Percentiles rank a stretch among this genome's conserved stretches.
Conservation (phyloP, 1,140 invertebrate species). For the Planococcus citri region DNA sequence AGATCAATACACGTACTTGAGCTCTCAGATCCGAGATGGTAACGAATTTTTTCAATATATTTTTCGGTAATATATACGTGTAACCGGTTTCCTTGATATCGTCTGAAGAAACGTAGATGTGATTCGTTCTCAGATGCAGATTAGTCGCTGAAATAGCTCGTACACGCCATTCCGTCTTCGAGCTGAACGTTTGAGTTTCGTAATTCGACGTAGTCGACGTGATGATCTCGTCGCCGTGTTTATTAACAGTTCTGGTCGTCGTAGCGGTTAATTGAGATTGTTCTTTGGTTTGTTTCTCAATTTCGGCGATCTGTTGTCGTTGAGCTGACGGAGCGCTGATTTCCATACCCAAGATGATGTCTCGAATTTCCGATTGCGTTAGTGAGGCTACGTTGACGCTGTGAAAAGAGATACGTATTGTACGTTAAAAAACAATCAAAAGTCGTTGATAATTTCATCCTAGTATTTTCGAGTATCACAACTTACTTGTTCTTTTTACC, state of each 20-base stretch:
- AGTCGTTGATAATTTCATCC: too few species aligned
- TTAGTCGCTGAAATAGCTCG: slow-evolving; percentile 97
- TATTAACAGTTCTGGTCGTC: slow-evolving; percentile 95
- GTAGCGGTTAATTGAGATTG: slow-evolving; percentile 96
- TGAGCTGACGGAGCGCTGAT: slow-evolving; percentile 97
- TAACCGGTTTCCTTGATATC: slow-evolving; percentile 99
- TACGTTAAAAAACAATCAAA: not conserved
- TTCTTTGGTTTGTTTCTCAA: slow-evolving; percentile 99
- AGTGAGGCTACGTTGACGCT: slow-evolving; percentile 95
- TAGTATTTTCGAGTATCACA: not conserved
- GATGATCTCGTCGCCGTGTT: slow-evolving; percentile 99
- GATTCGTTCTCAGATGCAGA: slow-evolving; percentile 93
- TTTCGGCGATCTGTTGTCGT: slow-evolving; percentile 97
- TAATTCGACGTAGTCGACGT: slow-evolving; percentile 98
- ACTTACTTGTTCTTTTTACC: slow-evolving; percentile 96
- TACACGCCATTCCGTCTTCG: slow-evolving; percentile 97
- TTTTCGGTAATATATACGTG: slow-evolving; percentile 97
- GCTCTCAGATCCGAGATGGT: slow-evolving; percentile 96
- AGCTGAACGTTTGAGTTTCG: slow-evolving; percentile 93
- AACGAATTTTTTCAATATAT: slow-evolving; percentile 97
- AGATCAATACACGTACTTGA: slow-evolving; percentile 52
- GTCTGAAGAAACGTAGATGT: slow-evolving; percentile 98
- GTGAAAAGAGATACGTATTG: slow-evolving; percentile 27
- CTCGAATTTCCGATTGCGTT: slow-evolving; percentile 97
- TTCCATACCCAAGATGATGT: slow-evolving; percentile 99